Conservation (phyloP, 2,113 vertebrate species). For the Ageneiosus marmoratus region DNA sequence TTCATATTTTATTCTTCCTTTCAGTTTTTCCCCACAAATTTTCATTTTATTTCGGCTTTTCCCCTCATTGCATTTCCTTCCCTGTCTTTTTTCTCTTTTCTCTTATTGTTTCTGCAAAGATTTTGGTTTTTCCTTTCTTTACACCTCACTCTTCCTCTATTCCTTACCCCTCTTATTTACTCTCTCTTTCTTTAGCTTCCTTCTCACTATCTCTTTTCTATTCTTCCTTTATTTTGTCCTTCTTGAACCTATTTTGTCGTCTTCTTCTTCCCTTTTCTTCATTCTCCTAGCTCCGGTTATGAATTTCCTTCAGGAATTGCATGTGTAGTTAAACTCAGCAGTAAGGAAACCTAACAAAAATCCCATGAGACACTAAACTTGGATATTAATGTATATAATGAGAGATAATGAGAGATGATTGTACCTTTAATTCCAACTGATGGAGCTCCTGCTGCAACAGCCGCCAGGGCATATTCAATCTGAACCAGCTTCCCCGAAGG, state of each 20-base stretch:
- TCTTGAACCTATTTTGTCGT: neutral
- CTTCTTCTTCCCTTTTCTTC: neutral
- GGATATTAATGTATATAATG: neutral
- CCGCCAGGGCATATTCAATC: conserved; percentile 98
- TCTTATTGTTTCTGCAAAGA: too few relatives aligned
- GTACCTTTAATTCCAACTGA: conserved; percentile 98
- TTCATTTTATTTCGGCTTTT: neutral
- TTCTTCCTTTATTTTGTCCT: neutral
- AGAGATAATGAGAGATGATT: neutral
- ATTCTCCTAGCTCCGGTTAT: neutral
- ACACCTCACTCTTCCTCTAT: neutral
- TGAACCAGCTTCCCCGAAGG: conserved; percentile 98
- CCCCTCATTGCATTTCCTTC: too few relatives aligned
- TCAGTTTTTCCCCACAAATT: too few relatives aligned
- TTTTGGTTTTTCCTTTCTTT: neutral
- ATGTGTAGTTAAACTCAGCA: neutral
- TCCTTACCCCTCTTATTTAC: neutral
- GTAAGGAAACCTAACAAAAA: neutral
- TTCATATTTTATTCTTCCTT: neutral
- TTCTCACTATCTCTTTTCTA: neutral
- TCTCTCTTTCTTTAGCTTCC: neutral
- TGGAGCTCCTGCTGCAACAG: conserved; percentile 95
- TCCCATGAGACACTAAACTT: neutral
- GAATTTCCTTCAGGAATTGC: neutral
- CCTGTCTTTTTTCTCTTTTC: too few relatives aligned